phyloP scores from a whole-genome alignment of 2,113 vertebrate species.

The Percopsis transmontana region DNA sequence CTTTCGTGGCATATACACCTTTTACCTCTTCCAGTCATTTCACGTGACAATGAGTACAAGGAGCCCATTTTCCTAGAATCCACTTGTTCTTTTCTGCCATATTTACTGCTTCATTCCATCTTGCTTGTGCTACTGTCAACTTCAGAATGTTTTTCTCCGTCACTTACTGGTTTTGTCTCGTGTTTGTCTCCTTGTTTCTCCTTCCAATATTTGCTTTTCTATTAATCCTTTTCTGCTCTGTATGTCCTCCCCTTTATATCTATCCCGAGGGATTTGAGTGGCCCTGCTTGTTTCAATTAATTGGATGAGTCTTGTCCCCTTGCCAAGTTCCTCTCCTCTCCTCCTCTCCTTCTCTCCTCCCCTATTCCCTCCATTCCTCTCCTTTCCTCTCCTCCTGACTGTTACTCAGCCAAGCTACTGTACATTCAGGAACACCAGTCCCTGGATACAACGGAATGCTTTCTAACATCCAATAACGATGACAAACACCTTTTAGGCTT shows the following conservation, averaged over 20 bases:
- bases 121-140: not conserved
- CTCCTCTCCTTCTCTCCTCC: not conserved
- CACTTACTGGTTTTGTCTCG: not conserved
- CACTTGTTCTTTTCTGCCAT: not conserved
- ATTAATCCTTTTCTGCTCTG: not conserved
- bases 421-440: not conserved
- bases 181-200: not conserved
- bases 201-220: not conserved
- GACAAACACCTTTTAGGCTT: conserved; percentile 29
- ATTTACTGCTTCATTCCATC: not conserved
- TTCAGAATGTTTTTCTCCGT: not conserved
- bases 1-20: not conserved
- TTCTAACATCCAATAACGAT: not conserved
- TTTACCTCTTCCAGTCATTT: not conserved
- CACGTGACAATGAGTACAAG: not conserved
- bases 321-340: conserved; percentile 43
- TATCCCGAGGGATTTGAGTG: conserved; percentile 55
- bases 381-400: not conserved
- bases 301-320: conserved; percentile 56
- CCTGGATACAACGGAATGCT: not conserved
- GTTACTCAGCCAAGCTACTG: not conserved
- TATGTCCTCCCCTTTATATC: conserved; percentile 25
- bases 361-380: not conserved
- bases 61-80: not conserved
- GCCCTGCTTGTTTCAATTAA: conserved; percentile 63